Base-by-base conservation (phyloP, 2,888 invertebrate species). In the Heliothis peltigera region DNA sequence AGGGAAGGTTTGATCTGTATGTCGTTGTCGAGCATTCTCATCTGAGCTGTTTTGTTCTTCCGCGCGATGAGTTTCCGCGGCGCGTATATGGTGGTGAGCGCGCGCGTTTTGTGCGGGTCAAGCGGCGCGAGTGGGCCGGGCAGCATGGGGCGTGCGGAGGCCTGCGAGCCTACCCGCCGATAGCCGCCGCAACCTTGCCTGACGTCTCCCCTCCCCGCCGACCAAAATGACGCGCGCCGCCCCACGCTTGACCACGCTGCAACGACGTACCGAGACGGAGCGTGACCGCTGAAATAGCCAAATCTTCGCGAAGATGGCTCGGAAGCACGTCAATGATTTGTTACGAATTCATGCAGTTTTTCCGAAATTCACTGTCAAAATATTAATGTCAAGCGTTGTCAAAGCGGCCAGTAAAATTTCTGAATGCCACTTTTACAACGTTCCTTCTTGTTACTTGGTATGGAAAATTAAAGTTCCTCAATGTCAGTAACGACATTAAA, bases 41-140 rank as follows among this genome's bases (percentile, higher is more conserved):
- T 80, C 64, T 91, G 90, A 0, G 95, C 93, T 0, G 94, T 94
- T 80, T 86, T 91, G 73, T 92, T 87, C 68, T 91, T 92, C 15
- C 94, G 87, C 8, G 89, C 76, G 77, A 90, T 91, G 42, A 87
- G 80, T 84, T 93, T 95, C 42, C 93, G 89, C 84, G 94, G 94
- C 85, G 93, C 94, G 88, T 95, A 94, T 70, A 94, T 91, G 22
- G 93, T 92, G 25, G 94, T 91, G 56, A 95, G 90, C 39, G 93
- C 93, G 90, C 94, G 94, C 81, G 89, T 90, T 83, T 88, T 91
- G 86, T 83, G 87, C 77, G 90, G 86, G 82, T 93, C 92, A 70
- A 91, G 90, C 57, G 93, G 90, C 68, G 92, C 91, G 80, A 93
- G 93, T 85, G 93, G 84, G 51, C 84, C 86, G 85, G 94, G 92